Evolutionary conservation across 2,797 vertebrate species (phyloP).

Genomic region (Acomys russatus): DNA sequence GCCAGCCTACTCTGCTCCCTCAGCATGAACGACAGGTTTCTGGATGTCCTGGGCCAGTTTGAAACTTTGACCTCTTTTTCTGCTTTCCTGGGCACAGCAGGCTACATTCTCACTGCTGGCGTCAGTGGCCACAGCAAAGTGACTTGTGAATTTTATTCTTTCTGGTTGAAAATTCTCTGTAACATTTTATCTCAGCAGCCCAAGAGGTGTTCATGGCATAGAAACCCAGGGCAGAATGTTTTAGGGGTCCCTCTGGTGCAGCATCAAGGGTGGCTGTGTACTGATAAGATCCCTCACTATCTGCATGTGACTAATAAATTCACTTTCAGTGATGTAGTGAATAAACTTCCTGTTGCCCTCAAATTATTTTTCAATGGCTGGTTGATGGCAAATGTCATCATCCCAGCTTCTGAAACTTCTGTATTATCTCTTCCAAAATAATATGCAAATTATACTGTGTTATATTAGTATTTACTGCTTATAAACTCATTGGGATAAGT

Average conservation of each 20-base stretch:
- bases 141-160: no score
- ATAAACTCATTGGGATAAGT: constrained; percentile 9
- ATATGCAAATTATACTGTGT: neutral
- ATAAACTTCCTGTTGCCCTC: neutral
- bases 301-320: neutral
- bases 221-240: neutral
- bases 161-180: neutral
- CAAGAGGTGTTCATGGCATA: neutral
- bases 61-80: neutral
- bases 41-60: neutral
- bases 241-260: no score
- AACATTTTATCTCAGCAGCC: no score
- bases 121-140: neutral
- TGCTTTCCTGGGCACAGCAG: neutral
- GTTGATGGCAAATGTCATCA: neutral
- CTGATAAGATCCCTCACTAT: no score
- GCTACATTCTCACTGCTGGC: neutral
- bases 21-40: neutral
- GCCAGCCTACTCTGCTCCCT: neutral
- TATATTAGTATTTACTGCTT: neutral
- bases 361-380: neutral
- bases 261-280: neutral
- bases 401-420: neutral
- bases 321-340: neutral
- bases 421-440: neutral